Evolutionary conservation across 2,797 vertebrate species (phyloP), one percentile per base, ranked within the genome.

Genomic region (Myoxocephalus aenaeus): DNA sequence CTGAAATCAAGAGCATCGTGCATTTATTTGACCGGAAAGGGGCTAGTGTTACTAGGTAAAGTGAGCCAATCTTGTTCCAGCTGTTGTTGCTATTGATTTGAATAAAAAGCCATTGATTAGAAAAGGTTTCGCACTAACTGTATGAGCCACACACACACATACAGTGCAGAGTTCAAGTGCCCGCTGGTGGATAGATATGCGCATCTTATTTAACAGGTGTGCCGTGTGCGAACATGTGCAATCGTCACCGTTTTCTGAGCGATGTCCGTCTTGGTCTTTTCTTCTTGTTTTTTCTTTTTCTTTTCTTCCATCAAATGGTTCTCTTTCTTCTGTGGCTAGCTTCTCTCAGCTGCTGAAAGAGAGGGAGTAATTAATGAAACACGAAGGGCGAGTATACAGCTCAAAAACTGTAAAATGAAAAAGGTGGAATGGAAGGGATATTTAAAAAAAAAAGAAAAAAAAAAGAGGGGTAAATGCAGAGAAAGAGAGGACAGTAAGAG

Each of bases 241-340:
- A 14, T 61, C 4, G 92, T 88, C 77, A 99, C 98, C 98, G 99
- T 95, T 96, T 97, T 99, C 95, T 96, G 97, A 96, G 96, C 94
- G 91, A 96, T 89, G 95, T 99, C 98, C 95, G 98, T 98, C 97
- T 99, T 99, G 94, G 95, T 96, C 95, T 98, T 98, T 94, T 98
- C 97, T 96, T 98, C 97, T 96, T 97, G 97, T 93, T 96, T 98
- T 97, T 97, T 98, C 96, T 96, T 98, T 98, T 94, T 99, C 97
- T 97, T 99, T 98, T 99, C 98, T 99, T 99, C 98, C 98, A 99
- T 99, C 98, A 99, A 99, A 98, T 95, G 97, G 95, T 97, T 96
- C 96, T n/a, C n/a, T 96, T 91, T 94, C 94, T 96, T 94, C 95
- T 96, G 95, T 95, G 93, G 95, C 95, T 95, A 94, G 94, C 94